A percentile compares a stretch with the other conserved stretches of the same genome.
Conservation (phyloP, 1,140 invertebrate species). For the Aphidius ervi region DNA sequence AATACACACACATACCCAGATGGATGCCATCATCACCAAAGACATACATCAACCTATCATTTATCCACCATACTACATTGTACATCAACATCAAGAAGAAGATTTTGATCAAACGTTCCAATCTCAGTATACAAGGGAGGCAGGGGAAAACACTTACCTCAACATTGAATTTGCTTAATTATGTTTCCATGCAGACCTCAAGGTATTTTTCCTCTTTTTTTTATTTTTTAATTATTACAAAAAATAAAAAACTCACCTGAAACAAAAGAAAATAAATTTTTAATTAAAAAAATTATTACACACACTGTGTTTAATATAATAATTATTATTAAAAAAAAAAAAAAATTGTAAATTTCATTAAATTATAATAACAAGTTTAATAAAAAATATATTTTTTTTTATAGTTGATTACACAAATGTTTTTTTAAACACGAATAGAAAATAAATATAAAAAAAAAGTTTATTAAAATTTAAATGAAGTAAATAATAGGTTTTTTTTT, state of each 20-base stretch:
- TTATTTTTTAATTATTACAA: neutral
- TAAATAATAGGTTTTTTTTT: too few species aligned
- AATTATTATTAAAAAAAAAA: too few species aligned
- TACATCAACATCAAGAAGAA: constrained; percentile 3
- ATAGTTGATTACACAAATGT: neutral
- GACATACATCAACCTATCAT: too few species aligned
- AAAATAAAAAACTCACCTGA: constrained; percentile 19
- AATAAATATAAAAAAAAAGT: too few species aligned
- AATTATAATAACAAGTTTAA: too few species aligned
- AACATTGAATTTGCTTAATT: constrained; percentile 22
- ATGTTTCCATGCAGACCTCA: constrained; percentile 6
- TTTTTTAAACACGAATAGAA: too few species aligned
- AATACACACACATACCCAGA: too few species aligned
- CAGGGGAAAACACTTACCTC: constrained; percentile 23
- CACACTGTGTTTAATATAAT: too few species aligned
- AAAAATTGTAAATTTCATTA: too few species aligned
- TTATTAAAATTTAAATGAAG: too few species aligned
- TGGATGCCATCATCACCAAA: too few species aligned
- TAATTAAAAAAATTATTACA: neutral
- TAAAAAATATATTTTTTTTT: neutral
- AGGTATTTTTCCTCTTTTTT: constrained; percentile 7
- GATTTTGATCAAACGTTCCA: constrained; percentile 21
- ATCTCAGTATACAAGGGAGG: neutral
- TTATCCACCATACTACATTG: neutral
- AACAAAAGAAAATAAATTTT: constrained; percentile 13